Conservation (phyloP, 2,797 vertebrate species). For the Kryptopterus vitreolus region DNA sequence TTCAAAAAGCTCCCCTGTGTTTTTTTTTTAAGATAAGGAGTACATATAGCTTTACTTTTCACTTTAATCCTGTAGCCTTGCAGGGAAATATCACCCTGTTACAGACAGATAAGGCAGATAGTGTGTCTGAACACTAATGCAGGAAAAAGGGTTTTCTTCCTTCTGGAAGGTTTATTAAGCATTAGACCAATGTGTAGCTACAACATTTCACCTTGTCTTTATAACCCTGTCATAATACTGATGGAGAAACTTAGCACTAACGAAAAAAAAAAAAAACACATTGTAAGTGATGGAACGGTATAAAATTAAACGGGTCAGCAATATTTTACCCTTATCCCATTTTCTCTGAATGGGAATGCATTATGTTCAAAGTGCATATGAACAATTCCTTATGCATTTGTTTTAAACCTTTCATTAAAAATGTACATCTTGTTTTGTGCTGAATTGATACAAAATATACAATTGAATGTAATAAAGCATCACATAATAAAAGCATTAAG, state of each 20-base stretch:
- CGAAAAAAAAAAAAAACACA: not conserved
- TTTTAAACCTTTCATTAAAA: no score
- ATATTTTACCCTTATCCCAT: not conserved
- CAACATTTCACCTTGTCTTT: not conserved
- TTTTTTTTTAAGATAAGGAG: not conserved
- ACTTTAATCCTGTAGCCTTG: constrained; percentile 63
- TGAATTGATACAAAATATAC: not conserved
- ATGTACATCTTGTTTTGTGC: no score
- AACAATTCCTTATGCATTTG: no score
- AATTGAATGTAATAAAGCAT: not conserved
- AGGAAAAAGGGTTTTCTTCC: not conserved
- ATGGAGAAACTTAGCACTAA: not conserved
- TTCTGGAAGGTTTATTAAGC: not conserved
- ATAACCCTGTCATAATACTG: not conserved
- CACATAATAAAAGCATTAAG: not conserved
- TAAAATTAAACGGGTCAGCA: not conserved
- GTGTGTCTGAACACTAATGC: not conserved
- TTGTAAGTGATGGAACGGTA: not conserved
- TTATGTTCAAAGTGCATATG: no score
- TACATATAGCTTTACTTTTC: constrained; percentile 48
- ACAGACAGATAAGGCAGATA: constrained; percentile 15
- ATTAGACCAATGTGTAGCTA: not conserved
- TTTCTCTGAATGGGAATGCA: not conserved
- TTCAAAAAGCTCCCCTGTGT: constrained; percentile 48
- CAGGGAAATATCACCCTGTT: constrained; percentile 61